Percentiles rank a stretch among this genome's conserved stretches.
phyloP scores from a whole-genome alignment of 2,797 vertebrate species.

The Coregonus sp. region DNA sequence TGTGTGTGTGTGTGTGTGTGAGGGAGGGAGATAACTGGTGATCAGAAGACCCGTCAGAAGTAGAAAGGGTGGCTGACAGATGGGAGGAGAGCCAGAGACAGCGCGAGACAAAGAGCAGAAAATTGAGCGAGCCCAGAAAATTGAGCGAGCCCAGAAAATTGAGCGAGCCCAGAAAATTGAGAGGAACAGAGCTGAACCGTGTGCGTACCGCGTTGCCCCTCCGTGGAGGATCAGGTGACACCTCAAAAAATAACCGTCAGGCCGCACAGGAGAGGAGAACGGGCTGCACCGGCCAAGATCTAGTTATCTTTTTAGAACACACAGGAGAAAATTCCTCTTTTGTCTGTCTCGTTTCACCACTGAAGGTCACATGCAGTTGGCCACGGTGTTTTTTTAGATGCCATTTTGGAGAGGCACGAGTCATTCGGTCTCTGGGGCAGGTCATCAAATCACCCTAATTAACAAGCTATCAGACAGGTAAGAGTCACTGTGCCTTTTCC shows the following conservation, averaged over 20 bases:
- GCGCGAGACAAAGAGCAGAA: slow-evolving; percentile 64
- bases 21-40: slow-evolving; percentile 35
- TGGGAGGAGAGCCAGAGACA: slow-evolving; percentile 62
- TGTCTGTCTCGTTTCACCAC: too few relatives aligned
- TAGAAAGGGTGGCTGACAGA: slow-evolving; percentile 57
- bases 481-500: slow-evolving; percentile 40
- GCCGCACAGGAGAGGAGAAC: slow-evolving; percentile 9
- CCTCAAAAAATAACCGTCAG: slow-evolving; percentile 15
- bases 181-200: slow-evolving; percentile 54
- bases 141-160: slow-evolving; percentile 58
- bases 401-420: slow-evolving; percentile 3
- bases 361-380: too few relatives aligned
- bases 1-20: not conserved
- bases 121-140: slow-evolving; percentile 73
- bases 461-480: slow-evolving; percentile 45
- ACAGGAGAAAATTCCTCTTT: too few relatives aligned
- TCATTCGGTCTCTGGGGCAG: slow-evolving; percentile 42
- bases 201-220: slow-evolving; percentile 42
- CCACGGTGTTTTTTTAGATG: too few relatives aligned
- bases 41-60: slow-evolving; percentile 47
- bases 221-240: slow-evolving; percentile 43
- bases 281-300: slow-evolving; percentile 11
- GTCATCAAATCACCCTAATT: slow-evolving; percentile 62
- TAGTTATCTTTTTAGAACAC: too few relatives aligned
- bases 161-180: slow-evolving; percentile 71